Percentiles rank a stretch among this genome's conserved stretches.
Evolutionary conservation across 2,888 invertebrate genomes (phyloP).

Genomic region (Polyommatus icarus): DNA sequence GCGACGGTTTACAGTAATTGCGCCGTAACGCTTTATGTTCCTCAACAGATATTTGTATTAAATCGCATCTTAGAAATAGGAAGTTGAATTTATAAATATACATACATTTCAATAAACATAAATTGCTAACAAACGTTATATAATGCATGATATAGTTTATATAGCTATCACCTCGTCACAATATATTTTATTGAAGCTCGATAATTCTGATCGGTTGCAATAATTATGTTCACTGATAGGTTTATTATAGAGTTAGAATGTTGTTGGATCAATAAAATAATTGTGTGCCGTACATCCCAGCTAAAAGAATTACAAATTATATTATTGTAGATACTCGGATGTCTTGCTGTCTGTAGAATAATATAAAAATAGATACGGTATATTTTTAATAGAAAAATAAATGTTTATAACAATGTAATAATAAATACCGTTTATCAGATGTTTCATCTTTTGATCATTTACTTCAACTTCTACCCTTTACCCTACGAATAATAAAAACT

Average conservation of each 20-base stretch:
- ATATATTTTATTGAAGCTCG: slow-evolving; percentile 24
- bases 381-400: slow-evolving; percentile 40
- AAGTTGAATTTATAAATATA: background rate
- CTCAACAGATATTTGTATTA: slow-evolving; percentile 14
- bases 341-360: slow-evolving; percentile 27
- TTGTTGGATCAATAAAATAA: slow-evolving; percentile 21
- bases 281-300: slow-evolving; percentile 15
- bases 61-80: background rate
- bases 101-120: background rate
- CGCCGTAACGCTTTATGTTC: background rate
- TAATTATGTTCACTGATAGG: slow-evolving; percentile 21
- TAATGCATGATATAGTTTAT: background rate
- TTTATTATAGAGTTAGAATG: slow-evolving; percentile 9
- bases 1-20: background rate
- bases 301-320: slow-evolving; percentile 27
- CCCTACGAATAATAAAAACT: too few species aligned
- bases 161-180: background rate
- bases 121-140: background rate
- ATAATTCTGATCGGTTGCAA: slow-evolving; percentile 19
- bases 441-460: slow-evolving; percentile 15
- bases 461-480: background rate
- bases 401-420: slow-evolving; percentile 36
- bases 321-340: slow-evolving; percentile 23
- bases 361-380: slow-evolving; percentile 37
- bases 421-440: slow-evolving; percentile 32